Evolutionary conservation across 2,888 invertebrate genomes (phyloP).

Genomic region (Cataglyphis rosenhaueri): DNA sequence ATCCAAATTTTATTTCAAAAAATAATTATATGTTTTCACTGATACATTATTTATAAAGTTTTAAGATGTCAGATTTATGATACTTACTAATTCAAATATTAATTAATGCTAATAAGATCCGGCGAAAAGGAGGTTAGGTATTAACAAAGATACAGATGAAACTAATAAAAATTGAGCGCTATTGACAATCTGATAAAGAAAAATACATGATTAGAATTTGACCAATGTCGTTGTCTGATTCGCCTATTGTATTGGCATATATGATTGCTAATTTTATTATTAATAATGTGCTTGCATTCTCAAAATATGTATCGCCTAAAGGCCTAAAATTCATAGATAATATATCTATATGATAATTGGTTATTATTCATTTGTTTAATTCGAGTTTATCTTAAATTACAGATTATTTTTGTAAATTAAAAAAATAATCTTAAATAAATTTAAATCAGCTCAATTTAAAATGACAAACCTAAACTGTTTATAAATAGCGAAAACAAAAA

Average conservation of each 20-base stretch:
- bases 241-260: conserved; percentile 35
- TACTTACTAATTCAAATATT: neutral
- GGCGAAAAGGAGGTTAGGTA: conserved; percentile 52
- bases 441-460: neutral
- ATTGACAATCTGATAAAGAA: conserved; percentile 54
- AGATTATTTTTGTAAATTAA: neutral
- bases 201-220: conserved; percentile 50
- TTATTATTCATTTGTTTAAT: neutral
- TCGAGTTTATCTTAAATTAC: neutral
- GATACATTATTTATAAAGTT: neutral
- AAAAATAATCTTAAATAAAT: neutral
- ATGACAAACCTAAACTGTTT: neutral
- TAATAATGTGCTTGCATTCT: conserved; percentile 42
- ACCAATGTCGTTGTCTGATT: conserved; percentile 56
- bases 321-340: neutral
- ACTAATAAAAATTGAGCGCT: conserved; percentile 74
- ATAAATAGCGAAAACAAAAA: neutral
- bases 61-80: neutral
- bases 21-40: conserved; percentile 9
- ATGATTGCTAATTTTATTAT: neutral
- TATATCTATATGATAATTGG: no score
- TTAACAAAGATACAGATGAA: conserved; percentile 44
- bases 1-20: neutral
- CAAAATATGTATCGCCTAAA: neutral
- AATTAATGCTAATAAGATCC: neutral